Percentiles rank a stretch among this genome's conserved stretches.
phyloP scores from a whole-genome alignment of 2,113 vertebrate species.

The Microtus richardsoni region DNA sequence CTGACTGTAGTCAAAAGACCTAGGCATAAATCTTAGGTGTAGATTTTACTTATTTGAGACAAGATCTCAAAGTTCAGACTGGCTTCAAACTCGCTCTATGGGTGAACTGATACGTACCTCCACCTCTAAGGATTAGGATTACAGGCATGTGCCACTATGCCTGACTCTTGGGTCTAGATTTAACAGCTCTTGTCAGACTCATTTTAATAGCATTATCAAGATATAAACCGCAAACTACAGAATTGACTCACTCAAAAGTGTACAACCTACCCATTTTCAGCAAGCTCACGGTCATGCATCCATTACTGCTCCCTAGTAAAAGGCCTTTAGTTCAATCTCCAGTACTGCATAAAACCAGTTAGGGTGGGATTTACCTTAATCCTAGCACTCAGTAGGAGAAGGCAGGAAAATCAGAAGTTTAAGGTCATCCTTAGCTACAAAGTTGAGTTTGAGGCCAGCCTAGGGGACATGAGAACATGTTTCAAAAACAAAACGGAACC shows the following conservation, averaged over 20 bases:
- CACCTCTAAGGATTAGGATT: neutral
- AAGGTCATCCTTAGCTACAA: neutral
- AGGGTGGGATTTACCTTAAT: neutral
- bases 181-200: slow-evolving; percentile 2
- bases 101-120: neutral
- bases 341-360: neutral
- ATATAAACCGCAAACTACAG: neutral
- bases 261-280: neutral
- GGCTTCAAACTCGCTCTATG: neutral
- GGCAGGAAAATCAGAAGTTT: neutral
- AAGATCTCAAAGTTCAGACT: neutral
- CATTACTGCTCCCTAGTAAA: neutral
- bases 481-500: neutral
- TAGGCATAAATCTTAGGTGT: neutral
- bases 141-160: neutral
- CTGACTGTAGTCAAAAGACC: neutral
- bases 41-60: neutral
- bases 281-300: neutral
- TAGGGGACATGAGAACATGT: neutral
- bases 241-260: neutral
- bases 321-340: neutral
- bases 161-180: neutral
- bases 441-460: neutral
- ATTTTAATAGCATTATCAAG: slow-evolving; percentile 8
- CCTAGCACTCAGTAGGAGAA: neutral